Base-by-base conservation (phyloP, 2,113 vertebrate species). In the Anguilla japonica region DNA sequence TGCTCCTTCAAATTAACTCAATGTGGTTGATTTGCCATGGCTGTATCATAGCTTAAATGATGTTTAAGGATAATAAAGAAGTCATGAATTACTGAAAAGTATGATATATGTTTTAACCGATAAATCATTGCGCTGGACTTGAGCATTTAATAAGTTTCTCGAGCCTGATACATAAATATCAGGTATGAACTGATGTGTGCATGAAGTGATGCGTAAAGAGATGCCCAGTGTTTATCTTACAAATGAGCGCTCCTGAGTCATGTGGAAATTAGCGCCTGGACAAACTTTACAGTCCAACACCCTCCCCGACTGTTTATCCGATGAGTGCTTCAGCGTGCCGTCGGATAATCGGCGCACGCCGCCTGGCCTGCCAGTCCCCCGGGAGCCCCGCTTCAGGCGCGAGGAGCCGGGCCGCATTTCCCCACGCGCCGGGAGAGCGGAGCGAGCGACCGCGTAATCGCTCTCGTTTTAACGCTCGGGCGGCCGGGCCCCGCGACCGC, bases 201-300 rank as follows among this genome's bases (percentile, higher is more conserved):
- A 89, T 88, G 82, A 85, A 91, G 89, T 90, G 88, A 87, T 29
- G 29, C 71, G 13, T 75, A 34, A 90, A 87, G 53, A 81, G 39
- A 81, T 43, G 83, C 84, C 88, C 87, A 89, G 90, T 91, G 90
- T 88, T 89, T 89, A 91, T 88, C 85, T 87, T 85, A 87, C 89
- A 88, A 91, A 88, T 88, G 87, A 91, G 87, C 85, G 87, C 90
- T 90, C 90, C 86, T 89, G 88, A 89, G 89, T 88, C 90, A 88
- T 88, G 88, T 90, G 87, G 84, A 88, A 90, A 90, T 84, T n/a
- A 88, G 90, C 88, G 84, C 83, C 88, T 89, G 87, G 56, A 81
- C 50, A 85, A 87, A 88, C 87, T 89, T 86, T 85, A 87, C 41
- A 56, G 29, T n/a, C 71, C 84, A 13, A 83, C 43, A 56, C 79